These are phyloP conservation scores for Jacana jacana DNA, from an alignment of 2,113 vertebrate genomes.

Conservation along the genomic window DNA sequence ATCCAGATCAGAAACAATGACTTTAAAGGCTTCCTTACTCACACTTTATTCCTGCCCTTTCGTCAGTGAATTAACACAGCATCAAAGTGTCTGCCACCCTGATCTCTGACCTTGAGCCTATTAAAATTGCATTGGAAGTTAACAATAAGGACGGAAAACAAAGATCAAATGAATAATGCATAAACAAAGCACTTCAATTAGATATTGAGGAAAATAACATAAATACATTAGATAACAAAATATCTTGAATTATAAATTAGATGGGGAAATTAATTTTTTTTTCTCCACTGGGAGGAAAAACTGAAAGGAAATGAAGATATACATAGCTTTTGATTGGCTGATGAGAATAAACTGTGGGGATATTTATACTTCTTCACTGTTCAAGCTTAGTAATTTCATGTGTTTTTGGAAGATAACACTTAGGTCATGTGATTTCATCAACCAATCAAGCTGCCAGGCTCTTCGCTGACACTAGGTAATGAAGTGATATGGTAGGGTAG, in stretches of 20 bases:
- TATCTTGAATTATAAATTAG: constrained; percentile 51
- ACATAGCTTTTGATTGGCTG: not conserved
- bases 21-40: not conserved
- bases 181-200: constrained; percentile 56
- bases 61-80: not conserved
- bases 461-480: constrained; percentile 49
- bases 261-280: not conserved
- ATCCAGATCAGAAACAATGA: not conserved
- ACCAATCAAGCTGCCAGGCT: constrained; percentile 25
- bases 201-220: constrained; percentile 53
- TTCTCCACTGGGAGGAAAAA: not conserved
- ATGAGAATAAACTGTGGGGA: not conserved
- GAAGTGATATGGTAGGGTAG: constrained; percentile 46
- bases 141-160: constrained; percentile 46
- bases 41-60: not conserved
- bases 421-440: constrained; percentile 62
- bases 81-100: constrained; percentile 17
- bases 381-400: constrained; percentile 26
- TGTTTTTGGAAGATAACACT: constrained; percentile 52
- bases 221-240: constrained; percentile 51
- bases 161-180: constrained; percentile 67
- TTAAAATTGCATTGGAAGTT: constrained; percentile 64
- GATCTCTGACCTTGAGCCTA: constrained; percentile 50
- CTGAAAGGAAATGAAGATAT: constrained; percentile 7
- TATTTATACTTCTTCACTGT: constrained; percentile 21